Percentiles rank a stretch among this genome's conserved stretches.
Conservation (phyloP, 2,797 vertebrate genomes). For the Sebastiscus tertius region DNA sequence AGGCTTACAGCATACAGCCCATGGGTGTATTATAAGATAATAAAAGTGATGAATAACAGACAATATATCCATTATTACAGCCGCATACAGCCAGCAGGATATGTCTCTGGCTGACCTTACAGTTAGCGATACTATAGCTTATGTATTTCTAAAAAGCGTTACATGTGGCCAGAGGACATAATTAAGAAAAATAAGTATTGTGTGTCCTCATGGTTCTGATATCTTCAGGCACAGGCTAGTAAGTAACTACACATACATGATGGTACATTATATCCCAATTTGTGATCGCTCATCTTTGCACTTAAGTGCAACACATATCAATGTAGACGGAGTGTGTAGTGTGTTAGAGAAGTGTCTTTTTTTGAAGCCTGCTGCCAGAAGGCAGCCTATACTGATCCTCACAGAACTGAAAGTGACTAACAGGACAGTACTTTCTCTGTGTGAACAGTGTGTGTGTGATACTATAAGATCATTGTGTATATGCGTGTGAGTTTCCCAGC, state of each 20-base stretch:
- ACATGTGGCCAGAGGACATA: not conserved
- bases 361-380: slow-evolving; percentile 7
- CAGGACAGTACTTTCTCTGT: slow-evolving; percentile 9
- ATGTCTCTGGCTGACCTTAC: not conserved
- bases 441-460: not conserved
- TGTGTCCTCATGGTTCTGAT: not conserved
- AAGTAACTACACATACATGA: not conserved
- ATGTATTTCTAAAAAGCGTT: not conserved
- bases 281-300: not conserved
- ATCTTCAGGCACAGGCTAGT: not conserved
- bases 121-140: not conserved
- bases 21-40: too few relatives aligned
- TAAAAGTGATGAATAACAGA: too few relatives aligned
- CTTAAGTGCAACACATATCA: not conserved
- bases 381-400: not conserved
- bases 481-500: slow-evolving; percentile 31
- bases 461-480: not conserved
- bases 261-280: not conserved
- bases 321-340: not conserved
- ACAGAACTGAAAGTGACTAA: not conserved
- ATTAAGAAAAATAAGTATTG: not conserved
- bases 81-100: not conserved
- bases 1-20: too few relatives aligned
- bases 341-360: not conserved
- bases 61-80: too few relatives aligned